Percentiles rank a stretch among this genome's conserved stretches.
Conservation (phyloP, 2,888 invertebrate species). For the Dolichopus griseipennis region DNA sequence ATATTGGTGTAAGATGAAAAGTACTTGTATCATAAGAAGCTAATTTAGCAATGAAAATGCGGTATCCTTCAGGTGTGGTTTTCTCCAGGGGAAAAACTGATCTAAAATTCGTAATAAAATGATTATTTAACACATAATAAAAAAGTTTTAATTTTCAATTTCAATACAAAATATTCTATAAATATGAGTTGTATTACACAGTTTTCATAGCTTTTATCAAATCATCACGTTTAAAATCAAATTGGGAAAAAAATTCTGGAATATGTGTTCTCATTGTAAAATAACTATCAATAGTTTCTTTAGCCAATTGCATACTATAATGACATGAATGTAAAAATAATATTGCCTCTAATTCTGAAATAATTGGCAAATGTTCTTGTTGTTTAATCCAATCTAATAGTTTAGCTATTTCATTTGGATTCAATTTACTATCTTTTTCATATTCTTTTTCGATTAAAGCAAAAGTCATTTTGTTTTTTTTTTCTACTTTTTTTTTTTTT, state of each 20-base stretch:
- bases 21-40: constrained; percentile 51
- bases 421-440: constrained; percentile 52
- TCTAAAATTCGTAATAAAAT: constrained; percentile 27
- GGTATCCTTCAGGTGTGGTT: constrained; percentile 50
- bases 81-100: constrained; percentile 43
- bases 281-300: constrained; percentile 59
- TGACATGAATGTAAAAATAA: constrained; percentile 61
- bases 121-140: too few species aligned
- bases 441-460: constrained; percentile 56
- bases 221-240: constrained; percentile 47
- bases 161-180: constrained; percentile 44
- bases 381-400: constrained; percentile 55
- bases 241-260: constrained; percentile 53
- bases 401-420: constrained; percentile 52
- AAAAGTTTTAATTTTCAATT: too few species aligned
- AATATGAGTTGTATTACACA: too few species aligned
- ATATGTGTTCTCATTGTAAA: constrained; percentile 59
- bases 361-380: constrained; percentile 58
- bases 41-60: constrained; percentile 48
- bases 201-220: too few species aligned
- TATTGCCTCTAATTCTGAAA: constrained; percentile 53
- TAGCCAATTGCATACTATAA: constrained; percentile 58
- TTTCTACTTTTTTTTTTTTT: too few species aligned
- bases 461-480: too few species aligned
- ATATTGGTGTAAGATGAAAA: constrained; percentile 47